Base-by-base conservation (phyloP, 2,888 invertebrate genomes). In the Coecobrya sp. region DNA sequence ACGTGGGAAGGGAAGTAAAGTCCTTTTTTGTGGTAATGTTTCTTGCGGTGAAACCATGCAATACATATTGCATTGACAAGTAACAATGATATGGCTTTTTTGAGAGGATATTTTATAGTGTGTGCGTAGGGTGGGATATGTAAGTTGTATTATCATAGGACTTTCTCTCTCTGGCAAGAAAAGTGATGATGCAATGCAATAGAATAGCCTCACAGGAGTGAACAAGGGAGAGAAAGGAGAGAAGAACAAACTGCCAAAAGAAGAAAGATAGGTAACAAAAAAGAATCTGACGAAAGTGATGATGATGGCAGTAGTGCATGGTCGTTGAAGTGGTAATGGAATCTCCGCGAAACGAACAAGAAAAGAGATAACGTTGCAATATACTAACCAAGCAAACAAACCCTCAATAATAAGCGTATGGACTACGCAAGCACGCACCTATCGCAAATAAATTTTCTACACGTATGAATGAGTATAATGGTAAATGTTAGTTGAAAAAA, bases 291-390 rank as follows among this genome's bases (percentile, higher is more conserved):
- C 86, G 81, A 86, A 86, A 91, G 49, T 86, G 84, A 68, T 89
- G 85, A 81, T 86, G 76, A 68, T 85, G 62, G 87, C 79, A 59
- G 62, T 42, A 73, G 68, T 85, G 85, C 86, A 82, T 59, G 85
- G 76, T 91, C 86, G 91, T 91, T 91, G 65, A 91, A 91, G 91
- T 86, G 86, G 79, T 91, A 91, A 91, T 91, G 91, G 86, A 91
- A 91, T 91, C 79, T 76, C 27, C 22, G 19, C 59, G 16, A 62
- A 82, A 25, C 49, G 76, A 84, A 81, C 62, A 68, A 89, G 36
- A 89, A 79, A 84, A 62, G 25, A 86, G 91, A 91, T 79, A 86
- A 86, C 65, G 65, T 82, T 85, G 68, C 42, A 45, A 19, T 45
- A 25, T 65, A 85, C 65, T 49, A 81, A 0, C 45, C 79, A 68